phyloP scores from a whole-genome alignment of 2,797 vertebrate genomes.

The Parauchenoglanis punctatus region DNA sequence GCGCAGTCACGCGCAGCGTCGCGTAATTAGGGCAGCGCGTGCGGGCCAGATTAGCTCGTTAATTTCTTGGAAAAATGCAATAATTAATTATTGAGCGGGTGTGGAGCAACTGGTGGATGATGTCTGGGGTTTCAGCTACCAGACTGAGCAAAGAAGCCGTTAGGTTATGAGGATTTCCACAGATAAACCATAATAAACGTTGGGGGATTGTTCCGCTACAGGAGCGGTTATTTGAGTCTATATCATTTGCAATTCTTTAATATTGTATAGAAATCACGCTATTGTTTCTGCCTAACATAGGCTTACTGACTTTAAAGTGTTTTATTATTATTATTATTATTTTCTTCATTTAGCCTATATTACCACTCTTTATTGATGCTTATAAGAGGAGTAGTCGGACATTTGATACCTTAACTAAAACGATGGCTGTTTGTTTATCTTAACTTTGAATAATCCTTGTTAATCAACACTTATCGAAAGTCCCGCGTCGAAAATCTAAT shows the following conservation, averaged over 20 bases:
- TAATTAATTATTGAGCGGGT: conserved; percentile 91
- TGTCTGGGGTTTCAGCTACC: conserved; percentile 72
- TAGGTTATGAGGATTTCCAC: conserved; percentile 63
- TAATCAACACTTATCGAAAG: conserved; percentile 82
- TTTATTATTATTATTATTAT: too few species aligned
- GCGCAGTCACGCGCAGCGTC: conserved; percentile 82
- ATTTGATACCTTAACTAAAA: conserved; percentile 62
- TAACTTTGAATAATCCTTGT: conserved; percentile 68
- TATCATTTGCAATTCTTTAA: not conserved
- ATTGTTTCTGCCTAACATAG: conserved; percentile 46
- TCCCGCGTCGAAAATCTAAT: conserved; percentile 88
- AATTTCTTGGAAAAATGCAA: conserved; percentile 93
- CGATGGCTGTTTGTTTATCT: conserved; percentile 81
- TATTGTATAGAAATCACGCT: not conserved
- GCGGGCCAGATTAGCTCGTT: conserved; percentile 96
- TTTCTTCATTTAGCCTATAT: not conserved
- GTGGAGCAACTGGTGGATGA: conserved; percentile 81
- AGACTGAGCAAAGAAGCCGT: conserved; percentile 86
- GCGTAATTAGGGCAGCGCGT: conserved; percentile 95
- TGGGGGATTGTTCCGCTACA: not conserved
- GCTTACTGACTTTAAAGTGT: too few species aligned
- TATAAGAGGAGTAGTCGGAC: not conserved
- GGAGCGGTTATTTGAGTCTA: too few species aligned
- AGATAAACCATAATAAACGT: not conserved
- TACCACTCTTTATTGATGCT: not conserved